A percentile compares a stretch with the other conserved stretches of the same genome.
Conservation (phyloP, 1,140 invertebrate species). For the Dolichoris vasculosae region DNA sequence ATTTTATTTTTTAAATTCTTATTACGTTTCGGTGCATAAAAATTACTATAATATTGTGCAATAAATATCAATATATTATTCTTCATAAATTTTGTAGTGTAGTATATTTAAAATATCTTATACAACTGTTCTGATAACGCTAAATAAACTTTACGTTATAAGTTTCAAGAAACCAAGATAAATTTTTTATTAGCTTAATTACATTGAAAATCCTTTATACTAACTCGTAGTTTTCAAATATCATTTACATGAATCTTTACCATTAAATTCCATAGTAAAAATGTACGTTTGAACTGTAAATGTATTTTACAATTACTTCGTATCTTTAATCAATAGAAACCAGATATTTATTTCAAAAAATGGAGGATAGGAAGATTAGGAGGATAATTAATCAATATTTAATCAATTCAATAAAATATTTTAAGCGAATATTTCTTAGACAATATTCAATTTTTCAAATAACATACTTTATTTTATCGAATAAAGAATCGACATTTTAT, state of each 20-base stretch:
- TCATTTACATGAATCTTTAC: conserved; percentile 2
- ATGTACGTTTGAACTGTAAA: neutral
- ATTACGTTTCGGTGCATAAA: too few relatives aligned
- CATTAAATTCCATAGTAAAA: neutral
- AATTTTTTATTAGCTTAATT: neutral
- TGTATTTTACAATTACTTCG: neutral
- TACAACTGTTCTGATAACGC: too few relatives aligned
- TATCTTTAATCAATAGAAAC: neutral
- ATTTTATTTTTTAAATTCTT: too few relatives aligned
- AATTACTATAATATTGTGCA: too few relatives aligned
- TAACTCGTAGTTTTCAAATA: neutral
- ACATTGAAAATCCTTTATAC: neutral
- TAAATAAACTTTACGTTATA: too few relatives aligned
- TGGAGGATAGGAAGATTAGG: neutral
- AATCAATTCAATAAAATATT: neutral
- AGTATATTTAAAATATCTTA: too few relatives aligned
- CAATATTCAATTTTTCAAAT: neutral
- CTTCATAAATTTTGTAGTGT: too few relatives aligned
- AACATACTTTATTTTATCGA: neutral
- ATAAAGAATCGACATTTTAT: neutral
- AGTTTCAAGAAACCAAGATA: neutral
- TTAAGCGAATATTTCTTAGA: neutral
- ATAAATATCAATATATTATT: too few relatives aligned
- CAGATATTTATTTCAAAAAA: neutral
- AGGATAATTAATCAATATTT: neutral